A percentile compares a stretch with the other conserved stretches of the same genome.
phyloP scores from a whole-genome alignment of 2,888 invertebrate species.

The Drosophila yooni region DNA sequence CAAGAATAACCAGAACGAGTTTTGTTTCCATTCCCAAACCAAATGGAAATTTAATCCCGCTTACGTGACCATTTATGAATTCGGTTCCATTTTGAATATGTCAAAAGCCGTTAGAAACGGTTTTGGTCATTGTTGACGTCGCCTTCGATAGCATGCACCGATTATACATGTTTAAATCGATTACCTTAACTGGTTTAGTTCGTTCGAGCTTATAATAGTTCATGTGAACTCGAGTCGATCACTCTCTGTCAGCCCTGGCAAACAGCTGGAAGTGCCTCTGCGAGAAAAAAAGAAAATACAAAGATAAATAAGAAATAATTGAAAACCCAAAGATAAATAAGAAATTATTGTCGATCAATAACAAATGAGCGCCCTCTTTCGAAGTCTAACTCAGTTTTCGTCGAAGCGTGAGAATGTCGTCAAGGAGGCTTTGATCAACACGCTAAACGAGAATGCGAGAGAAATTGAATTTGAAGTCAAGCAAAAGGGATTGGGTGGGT shows the following conservation, averaged over 20 bases:
- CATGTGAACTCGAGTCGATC: background rate
- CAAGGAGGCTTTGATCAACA: slow-evolving; percentile 84
- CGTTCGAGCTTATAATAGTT: background rate
- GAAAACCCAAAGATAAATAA: slow-evolving; percentile 14
- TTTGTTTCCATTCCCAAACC: slow-evolving; percentile 20
- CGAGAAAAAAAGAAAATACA: slow-evolving; percentile 4
- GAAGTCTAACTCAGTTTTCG: slow-evolving; percentile 77
- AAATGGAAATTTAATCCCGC: slow-evolving; percentile 17
- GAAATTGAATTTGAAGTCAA: slow-evolving; percentile 89
- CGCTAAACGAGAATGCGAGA: slow-evolving; percentile 91
- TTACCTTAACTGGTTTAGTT: background rate
- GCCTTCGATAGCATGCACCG: slow-evolving; percentile 4
- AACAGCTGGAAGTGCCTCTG: slow-evolving; percentile 30
- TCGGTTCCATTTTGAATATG: slow-evolving; percentile 11
- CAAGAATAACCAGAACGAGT: slow-evolving; percentile 66
- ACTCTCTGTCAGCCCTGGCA: slow-evolving; percentile 33
- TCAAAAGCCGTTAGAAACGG: slow-evolving; percentile 23
- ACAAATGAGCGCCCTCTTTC: slow-evolving; percentile 83
- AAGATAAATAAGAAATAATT: slow-evolving; percentile 14
- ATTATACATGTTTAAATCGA: slow-evolving; percentile 2
- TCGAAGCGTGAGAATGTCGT: slow-evolving; percentile 83
- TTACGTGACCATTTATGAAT: slow-evolving; percentile 16
- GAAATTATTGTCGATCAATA: slow-evolving; percentile 8
- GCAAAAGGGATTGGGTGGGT: slow-evolving; percentile 79
- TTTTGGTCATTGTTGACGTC: slow-evolving; percentile 23